Evolutionary conservation across 1,140 invertebrate genomes (phyloP).

Genomic region (Apis dorsata): DNA sequence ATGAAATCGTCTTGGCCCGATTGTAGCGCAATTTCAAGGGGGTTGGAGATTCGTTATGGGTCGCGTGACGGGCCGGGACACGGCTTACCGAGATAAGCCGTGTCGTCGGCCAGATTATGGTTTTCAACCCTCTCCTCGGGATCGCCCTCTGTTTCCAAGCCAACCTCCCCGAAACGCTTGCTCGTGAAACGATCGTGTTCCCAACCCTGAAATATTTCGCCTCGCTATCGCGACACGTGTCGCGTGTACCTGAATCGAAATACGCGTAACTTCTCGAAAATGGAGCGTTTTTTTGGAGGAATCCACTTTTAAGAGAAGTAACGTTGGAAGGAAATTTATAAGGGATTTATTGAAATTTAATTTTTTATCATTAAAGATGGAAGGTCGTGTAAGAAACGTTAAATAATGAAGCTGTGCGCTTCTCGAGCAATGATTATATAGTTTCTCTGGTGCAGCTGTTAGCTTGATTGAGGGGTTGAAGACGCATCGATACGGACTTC

Average conservation of each 20-base stretch:
- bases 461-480: slow-evolving; percentile 1
- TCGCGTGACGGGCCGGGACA: slow-evolving; percentile 66
- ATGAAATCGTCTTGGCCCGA: slow-evolving; percentile 30
- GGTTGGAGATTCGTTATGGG: slow-evolving; percentile 70
- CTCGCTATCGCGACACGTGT: not conserved
- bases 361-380: not conserved
- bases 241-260: not conserved
- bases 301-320: too few species aligned
- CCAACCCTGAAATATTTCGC: not conserved
- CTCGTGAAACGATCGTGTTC: not conserved
- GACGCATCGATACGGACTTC: not conserved
- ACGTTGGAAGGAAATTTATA: not conserved
- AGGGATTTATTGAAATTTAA: not conserved
- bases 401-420: not conserved
- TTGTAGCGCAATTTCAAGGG: slow-evolving; percentile 31
- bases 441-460: not conserved
- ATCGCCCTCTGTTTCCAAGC: slow-evolving; percentile 10
- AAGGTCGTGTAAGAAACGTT: not conserved
- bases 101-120: slow-evolving; percentile 76
- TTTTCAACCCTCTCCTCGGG: slow-evolving; percentile 65
- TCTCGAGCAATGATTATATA: not conserved
- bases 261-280: not conserved
- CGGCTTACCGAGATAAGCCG: slow-evolving; percentile 76
- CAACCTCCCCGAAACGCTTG: slow-evolving; percentile 4
- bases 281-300: too few species aligned